phyloP scores from a whole-genome alignment of 1,140 invertebrate genomes.

The Centruroides vittatus region DNA sequence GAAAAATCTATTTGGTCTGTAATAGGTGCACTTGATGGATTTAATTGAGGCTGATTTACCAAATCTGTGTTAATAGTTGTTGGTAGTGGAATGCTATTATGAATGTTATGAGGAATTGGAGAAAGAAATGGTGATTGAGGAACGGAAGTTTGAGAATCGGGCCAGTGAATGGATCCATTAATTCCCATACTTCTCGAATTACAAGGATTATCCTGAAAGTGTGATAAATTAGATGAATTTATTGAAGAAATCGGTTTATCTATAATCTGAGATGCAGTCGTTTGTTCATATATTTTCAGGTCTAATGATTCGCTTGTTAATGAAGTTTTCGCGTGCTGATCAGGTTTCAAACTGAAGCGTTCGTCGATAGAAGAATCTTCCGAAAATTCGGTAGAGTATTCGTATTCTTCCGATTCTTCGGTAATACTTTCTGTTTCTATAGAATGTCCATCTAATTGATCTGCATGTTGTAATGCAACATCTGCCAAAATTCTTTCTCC shows the following conservation, averaged over 20 bases:
- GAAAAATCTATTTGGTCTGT: neutral
- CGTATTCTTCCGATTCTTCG: neutral
- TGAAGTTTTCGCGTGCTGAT: neutral
- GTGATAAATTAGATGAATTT: too few relatives aligned
- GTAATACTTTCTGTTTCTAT: neutral
- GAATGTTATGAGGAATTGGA: too few relatives aligned
- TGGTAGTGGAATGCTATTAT: too few relatives aligned
- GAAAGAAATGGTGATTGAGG: too few relatives aligned
- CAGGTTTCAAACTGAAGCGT: neutral
- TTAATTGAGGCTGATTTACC: neutral
- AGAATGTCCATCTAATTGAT: neutral
- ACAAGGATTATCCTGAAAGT: too few relatives aligned
- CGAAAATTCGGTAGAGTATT: neutral
- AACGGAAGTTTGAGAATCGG: too few relatives aligned
- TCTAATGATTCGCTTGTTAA: neutral
- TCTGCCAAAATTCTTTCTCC: constrained; percentile 10
- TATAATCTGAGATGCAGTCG: neutral
- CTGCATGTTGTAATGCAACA: constrained; percentile 11
- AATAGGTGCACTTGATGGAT: neutral
- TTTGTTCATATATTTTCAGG: neutral
- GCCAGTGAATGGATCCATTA: too few relatives aligned
- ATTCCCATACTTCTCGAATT: too few relatives aligned
- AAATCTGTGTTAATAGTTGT: neutral
- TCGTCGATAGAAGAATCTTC: neutral
- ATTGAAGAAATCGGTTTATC: too few relatives aligned